phyloP scores from a whole-genome alignment of 1,140 invertebrate species.

The Apis mellifera region DNA sequence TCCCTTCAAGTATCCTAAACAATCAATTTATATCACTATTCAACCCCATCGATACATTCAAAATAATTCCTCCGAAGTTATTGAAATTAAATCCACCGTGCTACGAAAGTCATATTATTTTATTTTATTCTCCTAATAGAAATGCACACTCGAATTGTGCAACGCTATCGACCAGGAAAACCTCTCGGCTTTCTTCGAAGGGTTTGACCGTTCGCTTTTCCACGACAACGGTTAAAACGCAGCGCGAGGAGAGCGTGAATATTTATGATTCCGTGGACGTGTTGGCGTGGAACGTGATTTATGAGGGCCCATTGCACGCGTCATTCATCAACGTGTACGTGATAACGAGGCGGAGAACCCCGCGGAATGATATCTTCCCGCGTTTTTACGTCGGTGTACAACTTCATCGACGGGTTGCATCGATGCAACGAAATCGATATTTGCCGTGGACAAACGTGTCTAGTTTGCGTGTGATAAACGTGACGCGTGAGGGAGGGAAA shows the following conservation, averaged over 20 bases:
- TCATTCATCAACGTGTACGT: constrained; percentile 37
- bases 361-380: constrained; percentile 8
- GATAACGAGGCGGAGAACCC: constrained; percentile 22
- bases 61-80: too few species aligned
- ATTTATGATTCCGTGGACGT: constrained; percentile 44
- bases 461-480: background rate
- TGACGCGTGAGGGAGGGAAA: background rate
- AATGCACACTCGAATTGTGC: background rate
- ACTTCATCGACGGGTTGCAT: constrained; percentile 20
- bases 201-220: background rate
- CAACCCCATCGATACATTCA: too few species aligned
- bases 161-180: too few species aligned
- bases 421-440: constrained; percentile 26
- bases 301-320: constrained; percentile 24
- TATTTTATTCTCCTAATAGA: background rate
- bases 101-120: background rate
- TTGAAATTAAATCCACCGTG: background rate
- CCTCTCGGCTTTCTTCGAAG: background rate
- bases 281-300: constrained; percentile 40
- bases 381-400: background rate
- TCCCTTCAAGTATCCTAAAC: too few species aligned
- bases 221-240: constrained; percentile 29
- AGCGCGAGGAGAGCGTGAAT: constrained; percentile 11
- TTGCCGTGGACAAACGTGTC: background rate
- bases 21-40: too few species aligned